A percentile compares a stretch with the other conserved stretches of the same genome.
phyloP scores from a whole-genome alignment of 2,888 invertebrate species.

The Embidobia sp. region DNA sequence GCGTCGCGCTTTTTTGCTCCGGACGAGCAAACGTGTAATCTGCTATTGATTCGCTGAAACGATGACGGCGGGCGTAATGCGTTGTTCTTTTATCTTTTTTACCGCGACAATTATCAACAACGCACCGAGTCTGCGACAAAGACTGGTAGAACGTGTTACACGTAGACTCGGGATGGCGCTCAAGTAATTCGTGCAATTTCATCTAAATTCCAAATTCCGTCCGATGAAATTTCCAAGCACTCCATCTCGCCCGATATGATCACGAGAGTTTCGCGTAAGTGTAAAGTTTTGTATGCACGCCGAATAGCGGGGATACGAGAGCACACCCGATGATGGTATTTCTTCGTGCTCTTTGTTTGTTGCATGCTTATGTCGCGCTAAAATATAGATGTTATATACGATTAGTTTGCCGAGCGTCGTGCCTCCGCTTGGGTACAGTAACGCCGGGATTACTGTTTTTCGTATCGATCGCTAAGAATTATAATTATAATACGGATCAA shows the following conservation, averaged over 20 bases:
- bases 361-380: slow-evolving; percentile 70
- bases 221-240: slow-evolving; percentile 76
- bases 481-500: too few relatives aligned
- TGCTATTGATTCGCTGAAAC: slow-evolving; percentile 6
- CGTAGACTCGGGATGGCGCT: slow-evolving; percentile 59
- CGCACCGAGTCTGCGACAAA: slow-evolving; percentile 57
- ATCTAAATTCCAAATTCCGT: slow-evolving; percentile 78
- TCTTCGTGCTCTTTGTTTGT: slow-evolving; percentile 79
- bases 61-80: too few relatives aligned
- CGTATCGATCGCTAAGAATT: slow-evolving; percentile 2
- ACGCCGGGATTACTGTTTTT: slow-evolving; percentile 7
- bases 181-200: slow-evolving; percentile 81
- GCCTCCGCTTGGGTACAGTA: background rate
- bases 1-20: slow-evolving; percentile 17
- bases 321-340: slow-evolving; percentile 71
- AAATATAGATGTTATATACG: slow-evolving; percentile 77
- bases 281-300: slow-evolving; percentile 64
- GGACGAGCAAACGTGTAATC: slow-evolving; percentile 7
- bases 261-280: slow-evolving; percentile 62
- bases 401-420: slow-evolving; percentile 69
- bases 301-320: slow-evolving; percentile 59
- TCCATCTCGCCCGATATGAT: slow-evolving; percentile 58
- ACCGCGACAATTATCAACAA: too few relatives aligned
- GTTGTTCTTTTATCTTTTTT: too few relatives aligned
- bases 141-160: slow-evolving; percentile 44